Evolutionary conservation across 2,888 invertebrate species (phyloP), one percentile per base, ranked within the genome.

Genomic region (Augiades crinisus): DNA sequence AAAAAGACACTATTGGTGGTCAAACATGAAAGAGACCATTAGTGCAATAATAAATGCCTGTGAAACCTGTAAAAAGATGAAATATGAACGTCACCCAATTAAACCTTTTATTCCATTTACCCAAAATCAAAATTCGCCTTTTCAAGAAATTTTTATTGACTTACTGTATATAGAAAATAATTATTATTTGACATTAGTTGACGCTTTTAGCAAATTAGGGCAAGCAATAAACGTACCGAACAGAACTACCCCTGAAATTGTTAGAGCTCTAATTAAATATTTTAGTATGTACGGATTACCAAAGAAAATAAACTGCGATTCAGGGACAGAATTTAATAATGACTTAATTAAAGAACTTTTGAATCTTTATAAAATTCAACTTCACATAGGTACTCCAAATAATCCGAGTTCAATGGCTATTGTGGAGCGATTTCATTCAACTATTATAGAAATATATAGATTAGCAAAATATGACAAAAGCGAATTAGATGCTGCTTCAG

Each of bases 331-430:
- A 53, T 57, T 56, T 38, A 55, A 61, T 38, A 58, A 56, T 31
- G 44, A 8, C 3, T 16, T 61, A 10, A 46, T 61, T 6, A 57
- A 56, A 24, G 58, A 63, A 51, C 13, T 55, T 3, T 38, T 57
- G 30, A 37, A 1, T 14, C 40, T 59, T 6, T 50, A 60, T 46
- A 65, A 61, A 57, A 52, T 64, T 14, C 49, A 62, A n/a, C 6
- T 60, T 8, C 59, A 62, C 19, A 57, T 64, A 17, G 54, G 57
- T 0, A 63, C 64, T 3, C 59, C 60, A 0, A 58, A 63, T 33
- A 65, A 59, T 22, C 60, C 62, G 0, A 62, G 53, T 37, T 63
- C 61, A 8, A 61, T 57, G 58, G 62, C 50, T n/a, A 21, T 59
- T 1, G 36, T 65, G 13, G 60, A 65, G 53, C 16, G 63, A 5